Evolutionary conservation across 2,888 invertebrate species (phyloP).

Genomic region (Oligia strigilis): DNA sequence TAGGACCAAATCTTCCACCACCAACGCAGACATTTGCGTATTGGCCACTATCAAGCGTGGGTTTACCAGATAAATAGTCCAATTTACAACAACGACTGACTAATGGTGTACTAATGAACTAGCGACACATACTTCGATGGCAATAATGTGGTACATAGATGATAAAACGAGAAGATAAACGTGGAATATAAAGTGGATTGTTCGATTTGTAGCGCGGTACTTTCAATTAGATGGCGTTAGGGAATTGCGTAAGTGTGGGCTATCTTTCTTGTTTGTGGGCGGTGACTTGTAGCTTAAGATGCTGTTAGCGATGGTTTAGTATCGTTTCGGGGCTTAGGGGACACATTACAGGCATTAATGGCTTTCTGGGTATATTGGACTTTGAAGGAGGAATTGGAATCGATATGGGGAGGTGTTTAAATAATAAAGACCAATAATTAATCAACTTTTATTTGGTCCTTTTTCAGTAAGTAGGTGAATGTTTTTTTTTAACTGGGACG

Average conservation of each 20-base stretch:
- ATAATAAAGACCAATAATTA: neutral
- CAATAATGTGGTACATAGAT: constrained; percentile 63
- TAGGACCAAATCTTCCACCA: neutral
- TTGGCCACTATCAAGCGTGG: constrained; percentile 75
- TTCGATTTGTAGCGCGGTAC: constrained; percentile 54
- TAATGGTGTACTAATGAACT: constrained; percentile 86
- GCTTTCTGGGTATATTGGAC: constrained; percentile 1
- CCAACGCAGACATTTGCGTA: constrained; percentile 47
- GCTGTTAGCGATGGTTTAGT: constrained; percentile 32
- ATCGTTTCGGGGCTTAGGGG: neutral
- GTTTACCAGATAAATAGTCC: constrained; percentile 80
- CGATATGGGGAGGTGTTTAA: neutral
- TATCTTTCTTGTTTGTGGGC: constrained; percentile 41
- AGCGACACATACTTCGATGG: constrained; percentile 77
- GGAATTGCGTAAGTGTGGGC: constrained; percentile 47
- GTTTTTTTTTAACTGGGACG: neutral
- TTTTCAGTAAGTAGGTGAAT: neutral
- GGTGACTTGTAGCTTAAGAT: constrained; percentile 46
- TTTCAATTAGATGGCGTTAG: constrained; percentile 57
- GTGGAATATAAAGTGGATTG: constrained; percentile 55
- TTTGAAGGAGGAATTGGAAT: neutral
- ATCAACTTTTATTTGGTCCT: neutral
- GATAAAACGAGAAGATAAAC: constrained; percentile 55
- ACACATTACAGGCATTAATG: constrained; percentile 3
- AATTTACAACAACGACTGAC: constrained; percentile 82